These are phyloP conservation scores for Orussus abietinus DNA, from an alignment of 1,140 invertebrate genomes.

Conservation along the genomic window DNA sequence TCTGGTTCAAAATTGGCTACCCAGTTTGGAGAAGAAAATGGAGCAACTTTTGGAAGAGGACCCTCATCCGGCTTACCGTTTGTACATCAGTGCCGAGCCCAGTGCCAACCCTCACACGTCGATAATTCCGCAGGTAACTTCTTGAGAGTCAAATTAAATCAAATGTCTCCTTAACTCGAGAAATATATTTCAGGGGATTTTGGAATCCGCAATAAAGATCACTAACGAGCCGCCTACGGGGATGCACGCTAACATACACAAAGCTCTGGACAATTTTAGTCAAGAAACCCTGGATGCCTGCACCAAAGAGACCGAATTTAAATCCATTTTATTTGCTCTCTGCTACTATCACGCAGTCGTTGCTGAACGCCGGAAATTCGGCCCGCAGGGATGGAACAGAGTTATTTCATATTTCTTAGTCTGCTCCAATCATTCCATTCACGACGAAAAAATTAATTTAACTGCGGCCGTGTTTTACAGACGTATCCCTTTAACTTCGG, in stretches of 20 bases:
- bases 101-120: conserved; percentile 58
- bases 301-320: conserved; percentile 91
- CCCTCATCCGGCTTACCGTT: conserved; percentile 58
- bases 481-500: conserved; percentile 74
- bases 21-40: conserved; percentile 86
- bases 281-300: conserved; percentile 92
- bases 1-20: conserved; percentile 84
- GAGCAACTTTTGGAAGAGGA: conserved; percentile 71
- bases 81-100: conserved; percentile 72
- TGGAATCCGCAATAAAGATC: conserved; percentile 93
- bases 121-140: conserved; percentile 64
- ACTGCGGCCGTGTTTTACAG: conserved; percentile 19
- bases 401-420: too few relatives aligned
- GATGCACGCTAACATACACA: conserved; percentile 91
- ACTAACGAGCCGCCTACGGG: conserved; percentile 95
- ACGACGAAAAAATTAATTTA: not conserved
- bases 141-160: not conserved
- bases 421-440: not conserved
- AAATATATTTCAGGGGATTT: conserved; percentile 65
- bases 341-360: conserved; percentile 97
- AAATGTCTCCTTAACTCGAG: not conserved
- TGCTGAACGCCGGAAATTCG: conserved; percentile 88
- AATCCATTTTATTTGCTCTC: conserved; percentile 84
- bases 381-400: conserved; percentile 92
- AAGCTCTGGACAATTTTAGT: conserved; percentile 89